phyloP scores from a whole-genome alignment of 1,140 invertebrate genomes.

The Druon quercuslanigerum region DNA sequence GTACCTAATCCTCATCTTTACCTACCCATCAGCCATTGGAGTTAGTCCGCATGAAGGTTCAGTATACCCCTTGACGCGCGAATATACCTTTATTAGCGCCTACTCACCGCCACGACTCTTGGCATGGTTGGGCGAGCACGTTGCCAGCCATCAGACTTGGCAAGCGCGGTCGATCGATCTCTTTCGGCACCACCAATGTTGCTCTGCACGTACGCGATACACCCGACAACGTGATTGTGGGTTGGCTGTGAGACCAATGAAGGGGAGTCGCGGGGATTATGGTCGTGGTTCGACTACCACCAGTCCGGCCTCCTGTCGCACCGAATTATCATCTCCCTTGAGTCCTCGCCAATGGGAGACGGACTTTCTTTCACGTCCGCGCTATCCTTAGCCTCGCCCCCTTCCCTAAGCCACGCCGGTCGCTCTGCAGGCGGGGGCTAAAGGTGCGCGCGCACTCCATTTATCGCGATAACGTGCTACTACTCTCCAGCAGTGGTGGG shows the following conservation, averaged over 20 bases:
- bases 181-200: conserved; percentile 63
- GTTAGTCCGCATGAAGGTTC: conserved; percentile 44
- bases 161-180: conserved; percentile 68
- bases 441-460: conserved; percentile 43
- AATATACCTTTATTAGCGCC: conserved; percentile 51
- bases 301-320: conserved; percentile 51
- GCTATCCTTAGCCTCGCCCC: conserved; percentile 45
- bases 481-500: conserved; percentile 46
- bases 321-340: conserved; percentile 38
- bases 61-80: conserved; percentile 46
- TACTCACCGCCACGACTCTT: conserved; percentile 38
- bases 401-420: conserved; percentile 33
- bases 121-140: conserved; percentile 34
- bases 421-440: conserved; percentile 3
- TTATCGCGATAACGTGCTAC: conserved; percentile 28
- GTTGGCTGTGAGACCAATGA: conserved; percentile 43
- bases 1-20: conserved; percentile 5
- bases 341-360: conserved; percentile 39
- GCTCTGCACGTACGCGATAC: conserved; percentile 42
- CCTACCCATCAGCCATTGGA: conserved; percentile 54
- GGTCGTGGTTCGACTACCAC: conserved; percentile 50
- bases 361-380: conserved; percentile 11
- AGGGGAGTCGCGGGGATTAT: conserved; percentile 52
- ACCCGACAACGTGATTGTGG: conserved; percentile 46
- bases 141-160: conserved; percentile 61